phyloP scores from a whole-genome alignment of 2,888 invertebrate species.

The Gnatocerus cornutus region DNA sequence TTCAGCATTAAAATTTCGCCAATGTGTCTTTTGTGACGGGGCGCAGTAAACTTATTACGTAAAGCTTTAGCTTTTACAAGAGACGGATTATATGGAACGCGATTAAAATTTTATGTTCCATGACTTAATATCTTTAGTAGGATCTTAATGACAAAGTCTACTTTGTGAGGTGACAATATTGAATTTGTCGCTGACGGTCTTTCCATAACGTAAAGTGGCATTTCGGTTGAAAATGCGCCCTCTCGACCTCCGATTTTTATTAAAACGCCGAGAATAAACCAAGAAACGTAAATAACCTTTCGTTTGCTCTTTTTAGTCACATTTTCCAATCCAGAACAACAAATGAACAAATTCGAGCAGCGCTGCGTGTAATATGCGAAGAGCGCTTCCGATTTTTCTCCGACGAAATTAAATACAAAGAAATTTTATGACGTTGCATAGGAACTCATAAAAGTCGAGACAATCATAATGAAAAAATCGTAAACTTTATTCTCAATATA shows the following conservation, averaged over 20 bases:
- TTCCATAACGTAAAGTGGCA: constrained; percentile 32
- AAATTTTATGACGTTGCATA: constrained; percentile 46
- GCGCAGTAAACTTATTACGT: constrained; percentile 48
- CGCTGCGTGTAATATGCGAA: background rate
- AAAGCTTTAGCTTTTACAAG: constrained; percentile 49
- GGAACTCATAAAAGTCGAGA: constrained; percentile 48
- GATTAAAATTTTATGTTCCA: constrained; percentile 53
- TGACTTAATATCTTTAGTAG: constrained; percentile 52
- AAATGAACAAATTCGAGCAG: constrained; percentile 15
- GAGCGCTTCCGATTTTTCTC: constrained; percentile 4
- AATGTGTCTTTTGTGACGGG: constrained; percentile 47
- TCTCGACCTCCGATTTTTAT: too few species aligned
- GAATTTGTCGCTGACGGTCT: constrained; percentile 46
- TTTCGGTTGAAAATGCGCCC: too few species aligned
- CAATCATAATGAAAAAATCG: constrained; percentile 54
- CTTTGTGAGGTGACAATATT: constrained; percentile 52
- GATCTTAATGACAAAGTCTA: constrained; percentile 50
- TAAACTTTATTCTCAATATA: constrained; percentile 53
- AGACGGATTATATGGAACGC: constrained; percentile 51
- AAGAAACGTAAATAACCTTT: constrained; percentile 2
- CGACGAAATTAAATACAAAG: constrained; percentile 47
- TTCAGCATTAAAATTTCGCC: constrained; percentile 46
- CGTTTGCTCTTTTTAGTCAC: constrained; percentile 7
- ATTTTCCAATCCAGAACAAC: background rate
- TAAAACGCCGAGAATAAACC: too few species aligned